These are phyloP conservation scores for Trichomalopsis sarcophagae DNA, from an alignment of 1,140 invertebrate species.

Conservation along the genomic window DNA sequence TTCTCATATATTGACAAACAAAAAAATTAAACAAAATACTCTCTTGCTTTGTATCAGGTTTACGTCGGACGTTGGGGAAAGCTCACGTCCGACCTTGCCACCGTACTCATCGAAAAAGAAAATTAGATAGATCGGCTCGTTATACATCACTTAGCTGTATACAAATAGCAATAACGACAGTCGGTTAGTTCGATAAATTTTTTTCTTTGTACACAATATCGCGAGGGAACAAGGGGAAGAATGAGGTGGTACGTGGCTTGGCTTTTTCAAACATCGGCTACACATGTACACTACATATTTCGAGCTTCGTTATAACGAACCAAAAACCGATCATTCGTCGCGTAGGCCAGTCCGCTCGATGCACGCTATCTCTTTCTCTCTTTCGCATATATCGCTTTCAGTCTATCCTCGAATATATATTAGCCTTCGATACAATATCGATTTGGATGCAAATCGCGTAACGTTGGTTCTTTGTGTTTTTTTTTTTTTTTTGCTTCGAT, in stretches of 20 bases:
- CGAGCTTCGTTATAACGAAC: not conserved
- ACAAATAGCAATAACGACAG: conserved; percentile 46
- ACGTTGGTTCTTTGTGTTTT: not conserved
- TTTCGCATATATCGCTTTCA: conserved; percentile 17
- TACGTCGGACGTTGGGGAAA: not conserved
- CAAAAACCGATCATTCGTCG: conserved; percentile 29
- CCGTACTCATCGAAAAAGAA: not conserved
- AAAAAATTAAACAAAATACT: conserved; percentile 35
- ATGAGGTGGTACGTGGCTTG: conserved; percentile 22
- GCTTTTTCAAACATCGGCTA: conserved; percentile 25
- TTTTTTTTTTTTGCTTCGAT: not conserved
- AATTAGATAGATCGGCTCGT: conserved; percentile 4
- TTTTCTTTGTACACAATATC: conserved; percentile 27
- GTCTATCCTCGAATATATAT: conserved; percentile 26
- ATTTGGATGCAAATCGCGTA: not conserved
- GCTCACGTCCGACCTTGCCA: not conserved
- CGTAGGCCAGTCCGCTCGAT: conserved; percentile 27
- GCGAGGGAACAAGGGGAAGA: conserved; percentile 38
- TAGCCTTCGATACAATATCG: conserved; percentile 29
- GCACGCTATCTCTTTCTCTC: not conserved
- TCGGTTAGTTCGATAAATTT: conserved; percentile 27
- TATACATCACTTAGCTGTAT: conserved; percentile 16
- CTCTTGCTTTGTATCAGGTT: not conserved
- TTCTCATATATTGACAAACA: conserved; percentile 20
- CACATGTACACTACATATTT: conserved; percentile 26